Conservation (phyloP, 35 echinoderm and acorn worm genomes). For the Anneissia japonica region DNA sequence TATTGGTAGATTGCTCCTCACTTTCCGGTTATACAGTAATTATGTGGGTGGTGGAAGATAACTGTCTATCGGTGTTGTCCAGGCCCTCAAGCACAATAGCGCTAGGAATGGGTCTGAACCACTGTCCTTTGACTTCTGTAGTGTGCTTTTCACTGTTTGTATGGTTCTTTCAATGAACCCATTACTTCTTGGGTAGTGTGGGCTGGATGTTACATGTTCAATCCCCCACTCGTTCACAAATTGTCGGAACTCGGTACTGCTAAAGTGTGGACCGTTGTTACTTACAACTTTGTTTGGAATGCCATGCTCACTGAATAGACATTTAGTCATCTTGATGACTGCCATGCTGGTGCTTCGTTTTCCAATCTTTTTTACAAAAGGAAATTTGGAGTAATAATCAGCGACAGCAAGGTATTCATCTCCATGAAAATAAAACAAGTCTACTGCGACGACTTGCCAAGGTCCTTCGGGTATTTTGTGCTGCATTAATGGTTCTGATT, state of each 20-base stretch:
- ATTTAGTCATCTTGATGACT: constrained; percentile 15
- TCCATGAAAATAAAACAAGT: constrained; percentile 8
- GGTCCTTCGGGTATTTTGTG: no score
- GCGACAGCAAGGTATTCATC: not conserved
- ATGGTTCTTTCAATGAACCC: constrained; percentile 25
- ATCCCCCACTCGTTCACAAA: constrained; percentile 28
- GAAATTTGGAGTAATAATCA: constrained; percentile 23
- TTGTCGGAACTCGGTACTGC: not conserved
- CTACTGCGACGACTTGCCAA: not conserved
- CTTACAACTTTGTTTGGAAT: constrained; percentile 11
- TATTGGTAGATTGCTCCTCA: not conserved
- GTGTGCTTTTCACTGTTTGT: not conserved
- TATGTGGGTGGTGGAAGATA: not conserved
- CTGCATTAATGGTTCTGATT: no score
- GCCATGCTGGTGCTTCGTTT: not conserved
- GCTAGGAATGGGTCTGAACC: not conserved
- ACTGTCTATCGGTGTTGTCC: constrained; percentile 4
- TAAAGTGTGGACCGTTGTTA: constrained; percentile 35
- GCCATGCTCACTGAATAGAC: constrained; percentile 25
- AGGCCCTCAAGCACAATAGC: constrained; percentile 11
- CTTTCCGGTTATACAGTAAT: not conserved
- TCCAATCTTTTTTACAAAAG: not conserved
- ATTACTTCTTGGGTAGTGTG: constrained; percentile 23
- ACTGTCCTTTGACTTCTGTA: constrained; percentile 14
- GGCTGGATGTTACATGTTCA: constrained; percentile 23